Evolutionary conservation across 2,888 invertebrate species (phyloP), one percentile per base, ranked within the genome.

Genomic region (Smittia sp.): DNA sequence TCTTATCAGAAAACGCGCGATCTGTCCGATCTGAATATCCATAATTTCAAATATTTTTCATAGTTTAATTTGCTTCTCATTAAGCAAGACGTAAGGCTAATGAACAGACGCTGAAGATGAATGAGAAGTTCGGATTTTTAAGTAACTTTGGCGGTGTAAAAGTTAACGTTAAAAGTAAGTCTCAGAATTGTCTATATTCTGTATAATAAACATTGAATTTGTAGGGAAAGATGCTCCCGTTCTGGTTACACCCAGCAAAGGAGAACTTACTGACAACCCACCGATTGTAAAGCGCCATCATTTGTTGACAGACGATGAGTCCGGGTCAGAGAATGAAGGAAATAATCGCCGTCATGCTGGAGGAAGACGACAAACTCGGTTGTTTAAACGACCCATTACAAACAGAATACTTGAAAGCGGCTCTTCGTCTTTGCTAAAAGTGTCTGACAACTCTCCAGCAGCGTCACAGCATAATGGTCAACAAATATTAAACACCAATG

Each of bases 101-200:
- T 32, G 32, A 3, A 32, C n/a, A n/a, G n/a, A n/a, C n/a, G n/a
- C n/a, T 46, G 3, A 46, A 9, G 22, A 63, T 63, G 25, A 27
- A 63, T n/a, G 63, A 63, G 25, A 63, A 63, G 27, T 63, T 63
- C 20, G 63, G 63, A 27, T 63, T 63, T 15, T n/a, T 63, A 1
- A 63, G 63, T 27, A 24, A 27, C 11, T 63, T 63, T n/a, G 20
- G 20, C 11, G 27, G 27, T 13, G 1, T 27, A 7, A 63, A 63
- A 9, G n/a, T 63, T 7, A 63, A 25, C 1, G 1, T 63, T 9
- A 27, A 63, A 25, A 63, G 63, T 63, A n/a, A 63, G 63, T 27
- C 13, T 25, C 62, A n/a, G n/a, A 11, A 20, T 20, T 20, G 22
- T 58, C 22, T 20, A 18, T 63, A 27, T 63, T 22, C 58, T n/a